Evolutionary conservation across 2,113 vertebrate species (phyloP).

Genomic region (Alaudala cheleensis): DNA sequence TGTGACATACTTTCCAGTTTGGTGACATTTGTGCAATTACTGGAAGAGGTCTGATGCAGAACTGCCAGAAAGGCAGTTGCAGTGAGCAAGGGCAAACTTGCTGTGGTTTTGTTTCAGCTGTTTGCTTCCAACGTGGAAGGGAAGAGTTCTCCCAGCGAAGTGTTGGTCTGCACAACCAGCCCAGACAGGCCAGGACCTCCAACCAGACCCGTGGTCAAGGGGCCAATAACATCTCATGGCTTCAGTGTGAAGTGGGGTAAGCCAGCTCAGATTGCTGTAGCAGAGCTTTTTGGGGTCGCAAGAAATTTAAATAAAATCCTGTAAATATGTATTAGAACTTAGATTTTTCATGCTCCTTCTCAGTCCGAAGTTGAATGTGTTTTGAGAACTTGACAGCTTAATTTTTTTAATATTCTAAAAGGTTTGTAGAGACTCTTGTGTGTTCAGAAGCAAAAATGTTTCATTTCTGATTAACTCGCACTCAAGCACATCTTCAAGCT

Average conservation of each 20-base stretch:
- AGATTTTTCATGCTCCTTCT: not conserved
- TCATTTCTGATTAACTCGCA: not conserved
- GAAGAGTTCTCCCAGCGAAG: constrained; percentile 91
- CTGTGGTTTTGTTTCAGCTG: constrained; percentile 77
- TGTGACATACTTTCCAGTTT: not conserved
- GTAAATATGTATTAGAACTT: not conserved
- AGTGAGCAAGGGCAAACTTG: not conserved
- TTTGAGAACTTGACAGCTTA: not conserved
- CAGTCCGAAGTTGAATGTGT: not conserved
- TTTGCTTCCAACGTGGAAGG: constrained; percentile 92
- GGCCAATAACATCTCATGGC: constrained; percentile 81
- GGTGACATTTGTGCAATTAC: not conserved
- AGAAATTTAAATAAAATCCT: not conserved
- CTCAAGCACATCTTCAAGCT: not conserved
- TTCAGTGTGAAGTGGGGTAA: constrained; percentile 94
- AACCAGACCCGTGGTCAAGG: constrained; percentile 80
- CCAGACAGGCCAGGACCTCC: constrained; percentile 95
- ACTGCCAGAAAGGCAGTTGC: not conserved
- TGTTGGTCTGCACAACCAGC: constrained; percentile 93
- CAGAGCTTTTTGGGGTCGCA: not conserved
- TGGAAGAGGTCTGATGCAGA: not conserved
- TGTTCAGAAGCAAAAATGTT: not conserved
- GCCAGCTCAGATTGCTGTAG: not conserved
- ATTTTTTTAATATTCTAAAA: not conserved
- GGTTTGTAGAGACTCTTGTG: not conserved